Percentiles rank a stretch among this genome's conserved stretches.
Evolutionary conservation across 2,113 vertebrate genomes (phyloP).

Genomic region (Xyliphius kryptos): DNA sequence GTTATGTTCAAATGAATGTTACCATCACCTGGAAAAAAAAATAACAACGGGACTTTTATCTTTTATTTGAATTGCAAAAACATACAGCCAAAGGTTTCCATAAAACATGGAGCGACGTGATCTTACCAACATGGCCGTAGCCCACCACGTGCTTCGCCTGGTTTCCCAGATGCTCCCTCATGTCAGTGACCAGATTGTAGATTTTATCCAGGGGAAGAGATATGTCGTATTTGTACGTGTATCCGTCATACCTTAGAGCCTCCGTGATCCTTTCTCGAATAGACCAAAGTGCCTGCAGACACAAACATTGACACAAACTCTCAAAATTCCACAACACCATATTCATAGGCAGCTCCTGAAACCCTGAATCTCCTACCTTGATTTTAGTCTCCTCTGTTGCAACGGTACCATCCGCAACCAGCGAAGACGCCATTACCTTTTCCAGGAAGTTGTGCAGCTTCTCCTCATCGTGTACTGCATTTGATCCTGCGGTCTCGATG

Average conservation of each 20-base stretch:
- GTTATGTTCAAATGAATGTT: conserved; percentile 93
- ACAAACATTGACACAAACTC: too few relatives aligned
- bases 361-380: conserved; percentile 67
- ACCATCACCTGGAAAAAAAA: conserved; percentile 80
- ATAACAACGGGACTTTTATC: too few relatives aligned
- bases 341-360: too few relatives aligned
- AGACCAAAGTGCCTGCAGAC: conserved; percentile 75
- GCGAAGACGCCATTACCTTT: conserved; percentile 61
- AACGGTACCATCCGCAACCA: conserved; percentile 79
- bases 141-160: conserved; percentile 81
- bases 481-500: conserved; percentile 88
- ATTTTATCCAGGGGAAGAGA: conserved; percentile 80
- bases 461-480: conserved; percentile 70
- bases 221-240: conserved; percentile 86
- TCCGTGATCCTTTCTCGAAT: conserved; percentile 88
- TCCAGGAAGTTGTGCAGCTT: conserved; percentile 82
- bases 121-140: conserved; percentile 90
- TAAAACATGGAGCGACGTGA: too few relatives aligned
- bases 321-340: too few relatives aligned
- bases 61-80: too few relatives aligned
- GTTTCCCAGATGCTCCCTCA: conserved; percentile 65
- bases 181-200: conserved; percentile 79
- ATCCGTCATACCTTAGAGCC: conserved; percentile 80
- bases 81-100: too few relatives aligned
- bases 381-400: conserved; percentile 78